These are phyloP conservation scores for Alviniconcha strummeri DNA, from an alignment of 2,888 invertebrate genomes.

Conservation along the genomic window DNA sequence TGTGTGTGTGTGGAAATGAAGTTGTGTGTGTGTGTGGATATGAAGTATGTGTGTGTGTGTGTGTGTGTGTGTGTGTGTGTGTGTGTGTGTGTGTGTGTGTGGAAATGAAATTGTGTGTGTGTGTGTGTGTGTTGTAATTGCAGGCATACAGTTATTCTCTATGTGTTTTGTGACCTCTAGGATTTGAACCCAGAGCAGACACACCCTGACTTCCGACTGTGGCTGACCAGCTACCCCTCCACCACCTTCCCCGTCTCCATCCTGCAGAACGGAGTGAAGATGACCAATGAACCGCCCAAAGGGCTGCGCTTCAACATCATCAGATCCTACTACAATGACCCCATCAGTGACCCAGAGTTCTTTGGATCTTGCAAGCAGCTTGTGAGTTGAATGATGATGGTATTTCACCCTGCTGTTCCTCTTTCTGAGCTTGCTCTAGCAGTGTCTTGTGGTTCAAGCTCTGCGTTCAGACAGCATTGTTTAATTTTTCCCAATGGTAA, in stretches of 20 bases:
- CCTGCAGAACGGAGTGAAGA: slow-evolving; percentile 75
- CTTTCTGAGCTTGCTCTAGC: background rate
- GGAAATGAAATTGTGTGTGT: background rate
- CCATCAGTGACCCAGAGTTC: slow-evolving; percentile 90
- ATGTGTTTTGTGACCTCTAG: slow-evolving; percentile 44
- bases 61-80: background rate
- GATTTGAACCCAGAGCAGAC: slow-evolving; percentile 73
- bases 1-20: slow-evolving; percentile 3
- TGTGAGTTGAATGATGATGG: slow-evolving; percentile 48
- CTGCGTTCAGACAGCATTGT: too few species aligned
- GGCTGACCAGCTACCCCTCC: slow-evolving; percentile 75
- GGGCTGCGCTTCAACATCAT: slow-evolving; percentile 74
- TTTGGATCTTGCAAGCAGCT: slow-evolving; percentile 76
- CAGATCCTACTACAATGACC: slow-evolving; percentile 84
- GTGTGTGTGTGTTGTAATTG: background rate
- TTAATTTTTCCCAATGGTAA: too few species aligned
- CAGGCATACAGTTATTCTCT: background rate
- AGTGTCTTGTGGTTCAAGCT: too few species aligned
- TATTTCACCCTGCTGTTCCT: background rate
- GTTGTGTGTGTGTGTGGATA: background rate
- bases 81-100: slow-evolving; percentile 1
- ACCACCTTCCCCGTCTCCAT: slow-evolving; percentile 74
- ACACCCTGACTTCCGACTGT: slow-evolving; percentile 74
- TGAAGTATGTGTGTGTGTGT: background rate
- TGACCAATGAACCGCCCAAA: slow-evolving; percentile 75